phyloP scores from a whole-genome alignment of 2,888 invertebrate species.

The Theodoxus fluviatilis region DNA sequence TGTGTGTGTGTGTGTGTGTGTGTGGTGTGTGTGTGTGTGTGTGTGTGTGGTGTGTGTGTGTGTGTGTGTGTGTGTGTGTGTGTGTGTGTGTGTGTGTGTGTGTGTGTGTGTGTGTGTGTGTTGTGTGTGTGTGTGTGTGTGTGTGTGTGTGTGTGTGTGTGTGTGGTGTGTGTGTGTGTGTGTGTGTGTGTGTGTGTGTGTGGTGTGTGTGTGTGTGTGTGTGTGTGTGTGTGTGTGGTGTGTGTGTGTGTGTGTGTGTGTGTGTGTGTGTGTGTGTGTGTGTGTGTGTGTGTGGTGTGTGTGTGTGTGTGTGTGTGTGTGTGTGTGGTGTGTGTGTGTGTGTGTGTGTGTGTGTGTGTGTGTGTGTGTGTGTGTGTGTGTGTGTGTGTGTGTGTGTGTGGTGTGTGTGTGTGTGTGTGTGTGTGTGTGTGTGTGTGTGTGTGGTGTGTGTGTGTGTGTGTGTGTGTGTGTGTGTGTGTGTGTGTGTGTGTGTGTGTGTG shows the following conservation, averaged over 20 bases:
- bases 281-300: background rate
- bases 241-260: background rate
- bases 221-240: slow-evolving; percentile 16
- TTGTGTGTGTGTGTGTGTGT: slow-evolving; percentile 1
- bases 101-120: slow-evolving; percentile 2
- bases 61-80: background rate
- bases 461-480: slow-evolving; percentile 14
- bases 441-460: background rate
- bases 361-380: slow-evolving; percentile 12
- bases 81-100: slow-evolving; percentile 7
- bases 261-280: slow-evolving; percentile 17
- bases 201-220: slow-evolving; percentile 5
- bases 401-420: background rate
- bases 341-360: slow-evolving; percentile 2
- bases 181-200: slow-evolving; percentile 6
- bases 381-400: background rate
- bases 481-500: background rate
- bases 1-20: too few relatives aligned
- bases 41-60: too few relatives aligned
- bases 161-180: too few relatives aligned
- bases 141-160: background rate
- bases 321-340: slow-evolving; percentile 16
- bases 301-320: slow-evolving; percentile 12
- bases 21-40: too few relatives aligned
- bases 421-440: background rate